Evolutionary conservation across 2,888 invertebrate species (phyloP).

Genomic region (Hemithea aestivaria): DNA sequence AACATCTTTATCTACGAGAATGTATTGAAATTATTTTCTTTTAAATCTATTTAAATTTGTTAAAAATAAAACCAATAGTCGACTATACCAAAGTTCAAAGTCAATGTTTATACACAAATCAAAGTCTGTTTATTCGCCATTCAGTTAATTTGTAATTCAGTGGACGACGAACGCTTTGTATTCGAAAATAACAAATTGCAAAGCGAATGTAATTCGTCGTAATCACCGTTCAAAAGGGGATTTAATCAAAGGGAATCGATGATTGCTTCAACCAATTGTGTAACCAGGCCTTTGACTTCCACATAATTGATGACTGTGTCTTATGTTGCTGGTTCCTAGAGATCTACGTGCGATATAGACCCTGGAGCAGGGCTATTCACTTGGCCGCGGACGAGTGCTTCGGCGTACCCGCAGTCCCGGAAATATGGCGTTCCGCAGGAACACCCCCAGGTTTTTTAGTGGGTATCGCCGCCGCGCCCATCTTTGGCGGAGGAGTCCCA

Average conservation of each 20-base stretch:
- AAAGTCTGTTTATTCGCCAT: slow-evolving; percentile 18
- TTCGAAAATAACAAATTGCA: slow-evolving; percentile 43
- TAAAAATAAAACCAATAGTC: not conserved
- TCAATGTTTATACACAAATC: slow-evolving; percentile 19
- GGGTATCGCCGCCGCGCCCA: too few relatives aligned
- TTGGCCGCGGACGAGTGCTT: too few relatives aligned
- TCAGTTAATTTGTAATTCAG: slow-evolving; percentile 38
- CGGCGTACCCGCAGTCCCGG: too few relatives aligned
- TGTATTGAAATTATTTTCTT: too few relatives aligned
- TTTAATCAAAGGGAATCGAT: slow-evolving; percentile 59
- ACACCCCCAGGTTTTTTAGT: too few relatives aligned
- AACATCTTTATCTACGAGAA: too few relatives aligned
- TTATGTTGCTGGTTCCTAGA: slow-evolving; percentile 1
- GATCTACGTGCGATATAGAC: too few relatives aligned
- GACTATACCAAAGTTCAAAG: slow-evolving; percentile 9
- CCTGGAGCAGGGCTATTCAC: too few relatives aligned
- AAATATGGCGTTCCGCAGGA: too few relatives aligned
- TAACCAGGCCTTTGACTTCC: slow-evolving; percentile 19
- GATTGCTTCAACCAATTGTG: slow-evolving; percentile 33
- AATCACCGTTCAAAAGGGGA: slow-evolving; percentile 41
- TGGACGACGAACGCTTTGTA: slow-evolving; percentile 28
- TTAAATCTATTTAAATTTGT: too few relatives aligned
- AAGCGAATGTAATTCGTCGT: slow-evolving; percentile 38
- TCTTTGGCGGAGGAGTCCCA: too few relatives aligned
- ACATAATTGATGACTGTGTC: slow-evolving; percentile 17